Evolutionary conservation across 2,113 vertebrate genomes (phyloP).

Genomic region (Helogale parvula): DNA sequence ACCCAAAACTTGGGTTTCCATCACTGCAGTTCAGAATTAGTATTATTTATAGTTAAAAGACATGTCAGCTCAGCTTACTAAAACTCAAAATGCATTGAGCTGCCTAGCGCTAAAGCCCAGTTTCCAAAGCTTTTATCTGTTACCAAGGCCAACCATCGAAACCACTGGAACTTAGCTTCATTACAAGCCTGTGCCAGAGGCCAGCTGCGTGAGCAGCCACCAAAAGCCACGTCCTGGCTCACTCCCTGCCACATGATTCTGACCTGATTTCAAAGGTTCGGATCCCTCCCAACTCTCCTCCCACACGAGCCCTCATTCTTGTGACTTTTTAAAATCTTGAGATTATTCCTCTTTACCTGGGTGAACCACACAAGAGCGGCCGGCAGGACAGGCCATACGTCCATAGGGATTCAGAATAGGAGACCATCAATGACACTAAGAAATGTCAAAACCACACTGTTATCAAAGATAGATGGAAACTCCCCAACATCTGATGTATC

Average conservation of each 20-base stretch:
- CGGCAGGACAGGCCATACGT: not conserved
- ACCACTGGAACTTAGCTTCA: not conserved
- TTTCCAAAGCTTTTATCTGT: conserved; percentile 45
- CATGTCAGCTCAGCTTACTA: not conserved
- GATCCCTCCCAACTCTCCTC: not conserved
- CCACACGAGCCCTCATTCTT: not conserved
- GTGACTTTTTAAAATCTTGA: conserved; percentile 9
- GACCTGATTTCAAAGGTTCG: conserved; percentile 1
- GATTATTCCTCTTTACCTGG: not conserved
- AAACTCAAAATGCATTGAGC: conserved; percentile 16
- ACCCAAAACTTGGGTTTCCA: not conserved
- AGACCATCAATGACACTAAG: not conserved
- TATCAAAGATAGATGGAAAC: not conserved
- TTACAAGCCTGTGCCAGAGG: not conserved
- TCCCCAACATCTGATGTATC: not conserved
- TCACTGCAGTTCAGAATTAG: not conserved
- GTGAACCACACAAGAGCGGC: not conserved
- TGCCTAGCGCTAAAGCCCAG: not conserved
- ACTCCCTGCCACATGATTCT: not conserved
- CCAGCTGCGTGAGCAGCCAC: not conserved
- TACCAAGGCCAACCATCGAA: not conserved
- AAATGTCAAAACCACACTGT: not conserved
- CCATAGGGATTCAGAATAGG: not conserved
- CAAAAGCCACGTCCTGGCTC: not conserved
- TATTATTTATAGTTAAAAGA: conserved; percentile 51